Evolutionary conservation across 2,888 invertebrate genomes (phyloP).

Genomic region (Yponomeuta cagnagella): DNA sequence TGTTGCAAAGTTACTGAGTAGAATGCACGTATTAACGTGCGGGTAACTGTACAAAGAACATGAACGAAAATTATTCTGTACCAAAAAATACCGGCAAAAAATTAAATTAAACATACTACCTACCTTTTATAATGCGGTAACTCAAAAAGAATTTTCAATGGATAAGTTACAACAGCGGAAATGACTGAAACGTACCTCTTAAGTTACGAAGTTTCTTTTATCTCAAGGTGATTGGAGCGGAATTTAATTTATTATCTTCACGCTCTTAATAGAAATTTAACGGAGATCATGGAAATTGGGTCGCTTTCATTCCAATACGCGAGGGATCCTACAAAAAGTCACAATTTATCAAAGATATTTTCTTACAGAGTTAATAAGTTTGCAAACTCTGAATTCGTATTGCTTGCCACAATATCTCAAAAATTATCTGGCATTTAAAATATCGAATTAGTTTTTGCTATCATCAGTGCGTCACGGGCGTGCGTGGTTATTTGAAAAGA

Average conservation of each 20-base stretch:
- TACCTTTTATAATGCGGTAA: background rate
- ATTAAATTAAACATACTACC: background rate
- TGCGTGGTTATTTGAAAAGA: too few species aligned
- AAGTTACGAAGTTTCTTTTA: background rate
- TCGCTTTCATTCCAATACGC: background rate
- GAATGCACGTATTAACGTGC: too few species aligned
- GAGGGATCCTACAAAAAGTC: too few species aligned
- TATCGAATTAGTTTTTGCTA: background rate
- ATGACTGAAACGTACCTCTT: background rate
- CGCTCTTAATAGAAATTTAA: conserved; percentile 8
- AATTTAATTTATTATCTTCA: background rate
- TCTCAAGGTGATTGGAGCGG: background rate
- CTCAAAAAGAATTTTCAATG: conserved; percentile 1
- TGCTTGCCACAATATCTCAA: background rate
- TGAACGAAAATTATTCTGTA: too few species aligned
- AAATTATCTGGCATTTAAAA: background rate
- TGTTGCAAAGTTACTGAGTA: too few species aligned
- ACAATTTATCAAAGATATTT: too few species aligned
- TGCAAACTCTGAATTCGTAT: too few species aligned
- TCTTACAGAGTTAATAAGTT: too few species aligned
- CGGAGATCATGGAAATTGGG: background rate
- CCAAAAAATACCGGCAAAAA: too few species aligned
- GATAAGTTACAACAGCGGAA: background rate
- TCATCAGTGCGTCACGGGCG: too few species aligned
- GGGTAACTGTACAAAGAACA: too few species aligned